Evolutionary conservation across 2,888 invertebrate genomes (phyloP).

Genomic region (Machimus atricapillus): DNA sequence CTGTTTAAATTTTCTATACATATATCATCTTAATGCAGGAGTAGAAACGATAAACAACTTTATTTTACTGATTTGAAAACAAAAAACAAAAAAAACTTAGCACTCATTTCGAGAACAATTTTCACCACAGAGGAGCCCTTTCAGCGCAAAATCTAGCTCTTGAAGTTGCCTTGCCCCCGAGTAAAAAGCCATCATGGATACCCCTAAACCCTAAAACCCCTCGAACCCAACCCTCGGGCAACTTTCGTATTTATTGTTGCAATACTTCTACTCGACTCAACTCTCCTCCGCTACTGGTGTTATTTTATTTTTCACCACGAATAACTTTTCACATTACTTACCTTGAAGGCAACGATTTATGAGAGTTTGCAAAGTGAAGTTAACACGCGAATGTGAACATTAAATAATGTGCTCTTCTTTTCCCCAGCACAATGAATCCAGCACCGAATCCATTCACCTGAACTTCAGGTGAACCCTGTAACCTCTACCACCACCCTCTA

Average conservation of each 20-base stretch:
- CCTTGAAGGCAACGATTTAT: constrained; percentile 31
- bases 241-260: neutral
- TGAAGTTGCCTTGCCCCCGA: neutral
- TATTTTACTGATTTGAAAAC: neutral
- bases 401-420: constrained; percentile 1
- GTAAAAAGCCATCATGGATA: neutral
- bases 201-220: neutral
- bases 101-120: neutral
- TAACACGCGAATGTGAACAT: constrained; percentile 31
- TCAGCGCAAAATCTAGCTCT: neutral
- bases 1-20: neutral
- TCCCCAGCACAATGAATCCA: no score
- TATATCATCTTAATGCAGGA: neutral
- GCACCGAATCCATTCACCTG: neutral
- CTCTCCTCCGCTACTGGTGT: neutral
- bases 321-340: constrained; percentile 33
- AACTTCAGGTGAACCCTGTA: neutral
- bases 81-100: no score
- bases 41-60: neutral
- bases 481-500: neutral
- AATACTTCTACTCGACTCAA: neutral
- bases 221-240: no score
- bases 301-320: constrained; percentile 24
- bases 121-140: neutral
- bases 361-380: constrained; percentile 33